phyloP scores from a whole-genome alignment of 2,888 invertebrate genomes.

The Diploptera punctata region DNA sequence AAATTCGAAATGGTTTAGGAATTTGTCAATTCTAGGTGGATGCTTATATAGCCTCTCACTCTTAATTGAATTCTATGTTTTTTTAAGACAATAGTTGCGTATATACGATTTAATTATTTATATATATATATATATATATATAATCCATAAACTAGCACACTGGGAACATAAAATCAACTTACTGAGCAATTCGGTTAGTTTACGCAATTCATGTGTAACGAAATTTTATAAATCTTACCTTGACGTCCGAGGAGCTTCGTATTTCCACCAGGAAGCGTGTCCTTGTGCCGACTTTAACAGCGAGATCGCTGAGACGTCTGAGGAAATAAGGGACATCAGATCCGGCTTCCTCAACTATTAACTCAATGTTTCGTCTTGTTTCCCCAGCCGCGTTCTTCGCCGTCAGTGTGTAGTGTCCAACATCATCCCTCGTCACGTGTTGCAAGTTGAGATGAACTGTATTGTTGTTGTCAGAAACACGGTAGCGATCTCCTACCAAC shows the following conservation, averaged over 20 bases:
- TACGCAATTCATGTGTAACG: no score
- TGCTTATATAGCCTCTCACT: no score
- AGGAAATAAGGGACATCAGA: slow-evolving; percentile 72
- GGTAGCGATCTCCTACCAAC: slow-evolving; percentile 70
- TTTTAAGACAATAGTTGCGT: no score
- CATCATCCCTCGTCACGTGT: slow-evolving; percentile 51
- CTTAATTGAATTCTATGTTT: no score
- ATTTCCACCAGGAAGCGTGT: slow-evolving; percentile 86
- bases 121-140: no score
- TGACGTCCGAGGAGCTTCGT: slow-evolving; percentile 76
- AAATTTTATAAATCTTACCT: slow-evolving; percentile 72
- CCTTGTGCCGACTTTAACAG: slow-evolving; percentile 89
- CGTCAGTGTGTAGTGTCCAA: slow-evolving; percentile 66
- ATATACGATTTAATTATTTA: no score
- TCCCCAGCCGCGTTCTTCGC: slow-evolving; percentile 71
- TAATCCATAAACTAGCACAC: no score
- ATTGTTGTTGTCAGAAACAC: slow-evolving; percentile 51
- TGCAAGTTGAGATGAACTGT: slow-evolving; percentile 61
- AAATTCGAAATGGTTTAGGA: no score
- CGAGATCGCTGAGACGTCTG: slow-evolving; percentile 82
- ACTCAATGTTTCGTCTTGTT: slow-evolving; percentile 61
- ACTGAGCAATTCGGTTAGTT: no score
- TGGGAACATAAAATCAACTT: no score
- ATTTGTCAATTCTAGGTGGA: no score
- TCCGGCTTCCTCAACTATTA: slow-evolving; percentile 64